Evolutionary conservation across 1,140 invertebrate species (phyloP).

Genomic region (Caenorhabditis brenneri): DNA sequence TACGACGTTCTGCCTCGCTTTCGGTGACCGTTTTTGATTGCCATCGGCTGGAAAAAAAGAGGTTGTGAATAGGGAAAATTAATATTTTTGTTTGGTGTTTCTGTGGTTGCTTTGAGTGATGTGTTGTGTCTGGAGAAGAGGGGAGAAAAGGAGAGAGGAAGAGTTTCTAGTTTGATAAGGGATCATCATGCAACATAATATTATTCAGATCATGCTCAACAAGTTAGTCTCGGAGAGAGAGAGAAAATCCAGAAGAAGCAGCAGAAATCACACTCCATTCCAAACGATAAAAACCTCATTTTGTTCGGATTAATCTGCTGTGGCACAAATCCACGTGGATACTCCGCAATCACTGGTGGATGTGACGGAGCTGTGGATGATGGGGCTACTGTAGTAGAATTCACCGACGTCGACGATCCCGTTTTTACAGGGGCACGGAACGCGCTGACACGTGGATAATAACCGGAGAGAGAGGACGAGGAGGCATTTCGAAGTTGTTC

Average conservation of each 20-base stretch:
- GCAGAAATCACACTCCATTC: no score
- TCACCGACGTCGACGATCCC: neutral
- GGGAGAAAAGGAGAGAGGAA: no score
- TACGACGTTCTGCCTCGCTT: conserved; percentile 48
- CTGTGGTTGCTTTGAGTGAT: no score
- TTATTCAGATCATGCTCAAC: no score
- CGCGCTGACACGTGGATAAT: conserved; percentile 46
- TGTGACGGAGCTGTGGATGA: neutral
- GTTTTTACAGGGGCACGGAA: conserved; percentile 37
- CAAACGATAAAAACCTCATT: conserved; percentile 46
- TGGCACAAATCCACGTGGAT: conserved; percentile 42
- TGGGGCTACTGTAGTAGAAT: no score
- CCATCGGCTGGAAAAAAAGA: conserved; percentile 38
- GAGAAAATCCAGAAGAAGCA: no score
- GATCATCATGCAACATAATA: no score
- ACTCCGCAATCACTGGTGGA: conserved; percentile 9
- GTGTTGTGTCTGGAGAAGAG: no score
- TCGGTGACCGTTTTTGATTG: conserved; percentile 45
- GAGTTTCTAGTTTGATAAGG: no score
- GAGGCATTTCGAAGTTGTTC: conserved; percentile 23
- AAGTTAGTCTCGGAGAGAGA: no score
- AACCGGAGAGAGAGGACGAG: neutral
- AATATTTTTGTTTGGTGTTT: no score
- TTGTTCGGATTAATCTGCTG: conserved; percentile 48
- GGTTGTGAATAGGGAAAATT: neutral